These are phyloP conservation scores for Myotis pilosus DNA, from an alignment of 2,797 vertebrate genomes.

Conservation along the genomic window DNA sequence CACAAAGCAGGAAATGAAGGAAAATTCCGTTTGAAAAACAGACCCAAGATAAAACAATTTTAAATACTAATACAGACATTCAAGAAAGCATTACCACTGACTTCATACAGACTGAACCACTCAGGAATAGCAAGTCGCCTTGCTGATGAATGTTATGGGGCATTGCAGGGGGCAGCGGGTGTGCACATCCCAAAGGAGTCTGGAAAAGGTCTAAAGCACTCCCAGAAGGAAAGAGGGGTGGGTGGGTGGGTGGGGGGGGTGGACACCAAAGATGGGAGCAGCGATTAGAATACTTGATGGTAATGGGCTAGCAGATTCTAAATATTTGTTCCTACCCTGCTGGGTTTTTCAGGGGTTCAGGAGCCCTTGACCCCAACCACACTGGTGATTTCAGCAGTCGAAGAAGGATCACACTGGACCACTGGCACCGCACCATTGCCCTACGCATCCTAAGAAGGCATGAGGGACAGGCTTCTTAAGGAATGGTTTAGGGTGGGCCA, in stretches of 20 bases:
- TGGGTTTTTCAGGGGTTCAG: neutral
- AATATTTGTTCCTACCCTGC: neutral
- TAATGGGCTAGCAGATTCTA: neutral
- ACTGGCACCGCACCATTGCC: neutral
- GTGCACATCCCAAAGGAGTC: neutral
- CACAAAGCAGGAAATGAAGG: conserved; percentile 47
- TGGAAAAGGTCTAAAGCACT: neutral
- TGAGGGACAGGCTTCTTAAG: neutral
- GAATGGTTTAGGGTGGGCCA: neutral
- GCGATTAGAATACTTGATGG: neutral
- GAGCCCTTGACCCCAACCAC: neutral
- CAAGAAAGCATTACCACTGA: neutral
- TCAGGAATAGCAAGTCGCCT: neutral
- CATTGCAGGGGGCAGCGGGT: neutral
- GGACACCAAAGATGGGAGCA: neutral
- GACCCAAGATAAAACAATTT: conserved; percentile 15
- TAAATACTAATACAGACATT: neutral
- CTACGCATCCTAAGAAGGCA: neutral
- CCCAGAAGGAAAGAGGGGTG: neutral
- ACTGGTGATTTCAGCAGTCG: neutral
- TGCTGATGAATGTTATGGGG: neutral
- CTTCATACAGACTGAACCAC: neutral
- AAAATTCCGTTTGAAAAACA: conserved; percentile 12
- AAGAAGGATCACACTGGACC: neutral
- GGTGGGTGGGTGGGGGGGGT: neutral